Evolutionary conservation across 2,797 vertebrate genomes (phyloP), one percentile per base, ranked within the genome.

Genomic region (Gallinago stenura): DNA sequence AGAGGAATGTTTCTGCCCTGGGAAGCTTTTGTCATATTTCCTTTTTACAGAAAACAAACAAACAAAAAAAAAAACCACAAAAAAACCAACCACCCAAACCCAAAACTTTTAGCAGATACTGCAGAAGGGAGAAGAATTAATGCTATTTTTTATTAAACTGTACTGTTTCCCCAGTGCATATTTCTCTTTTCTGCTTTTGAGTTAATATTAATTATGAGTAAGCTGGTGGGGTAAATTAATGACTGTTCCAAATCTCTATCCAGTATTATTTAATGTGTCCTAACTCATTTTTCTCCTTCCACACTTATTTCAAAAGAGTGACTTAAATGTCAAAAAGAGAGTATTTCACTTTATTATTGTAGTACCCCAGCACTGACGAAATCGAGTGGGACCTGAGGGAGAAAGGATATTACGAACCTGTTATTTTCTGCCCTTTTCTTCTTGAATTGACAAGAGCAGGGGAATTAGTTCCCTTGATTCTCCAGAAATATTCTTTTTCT

Each of bases 381-480:
- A 91, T 65, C 2, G 0, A 43, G 53, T 53, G 41, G n/a, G 58
- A 89, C 51, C 26, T 39, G 39, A 56, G 41, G 82, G 46, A 87
- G 45, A 73, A 87, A 83, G 60, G 25, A 50, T 72, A 41, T 78
- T 73, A 51, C 15, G 35, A 73, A 70, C 66, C 6, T 65, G 11
- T 5, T 84, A 26, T 73, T 88, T 95, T 84, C 56, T 91, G 56
- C 51, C 56, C 25, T 93, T 69, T 83, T 87, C 72, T 79, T 82
- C n/a, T 48, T 68, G 37, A 45, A 72, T 76, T 58, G 48, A 71
- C 68, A 80, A 53, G 6, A 86, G 28, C 50, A 71, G 39, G 15
- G 28, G 37, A 91, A 68, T 86, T 66, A 66, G 24, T 61, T 81
- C 70, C 48, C 76, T 73, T 58, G 33, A 20, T 64, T 85, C 80